Evolutionary conservation across 2,888 invertebrate genomes (phyloP).

Genomic region (Habroteleia sp.): DNA sequence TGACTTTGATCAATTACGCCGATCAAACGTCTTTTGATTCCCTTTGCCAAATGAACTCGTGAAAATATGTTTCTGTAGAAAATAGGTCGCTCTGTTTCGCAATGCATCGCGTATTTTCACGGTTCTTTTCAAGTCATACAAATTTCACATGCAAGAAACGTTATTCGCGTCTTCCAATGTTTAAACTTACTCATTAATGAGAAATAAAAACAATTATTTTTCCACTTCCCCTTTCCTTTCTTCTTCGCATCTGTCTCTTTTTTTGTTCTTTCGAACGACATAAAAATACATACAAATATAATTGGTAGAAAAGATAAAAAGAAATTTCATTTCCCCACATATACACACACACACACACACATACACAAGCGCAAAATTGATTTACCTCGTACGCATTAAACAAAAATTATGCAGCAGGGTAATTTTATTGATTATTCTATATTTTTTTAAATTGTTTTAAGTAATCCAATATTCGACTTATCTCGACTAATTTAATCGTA

Average conservation of each 20-base stretch:
- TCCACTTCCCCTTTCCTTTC: background rate
- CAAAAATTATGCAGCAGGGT: constrained; percentile 24
- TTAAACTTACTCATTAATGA: constrained; percentile 19
- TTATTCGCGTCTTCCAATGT: constrained; percentile 9
- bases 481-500: constrained; percentile 31
- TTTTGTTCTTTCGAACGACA: background rate
- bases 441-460: constrained; percentile 27
- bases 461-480: constrained; percentile 41
- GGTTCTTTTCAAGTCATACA: constrained; percentile 26
- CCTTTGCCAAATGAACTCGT: constrained; percentile 40
- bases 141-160: constrained; percentile 24
- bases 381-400: constrained; percentile 3
- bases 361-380: constrained; percentile 12
- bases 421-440: constrained; percentile 50
- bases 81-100: constrained; percentile 41
- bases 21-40: constrained; percentile 56
- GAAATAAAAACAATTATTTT: background rate
- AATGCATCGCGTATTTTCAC: constrained; percentile 27
- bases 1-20: constrained; percentile 55
- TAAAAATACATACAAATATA: no score
- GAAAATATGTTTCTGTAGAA: constrained; percentile 38
- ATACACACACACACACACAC: no score
- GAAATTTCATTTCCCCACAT: no score
- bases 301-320: no score
- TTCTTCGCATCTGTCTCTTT: no score